Conservation (phyloP, 1,140 invertebrate genomes). For the Aporrectodea caliginosa region DNA sequence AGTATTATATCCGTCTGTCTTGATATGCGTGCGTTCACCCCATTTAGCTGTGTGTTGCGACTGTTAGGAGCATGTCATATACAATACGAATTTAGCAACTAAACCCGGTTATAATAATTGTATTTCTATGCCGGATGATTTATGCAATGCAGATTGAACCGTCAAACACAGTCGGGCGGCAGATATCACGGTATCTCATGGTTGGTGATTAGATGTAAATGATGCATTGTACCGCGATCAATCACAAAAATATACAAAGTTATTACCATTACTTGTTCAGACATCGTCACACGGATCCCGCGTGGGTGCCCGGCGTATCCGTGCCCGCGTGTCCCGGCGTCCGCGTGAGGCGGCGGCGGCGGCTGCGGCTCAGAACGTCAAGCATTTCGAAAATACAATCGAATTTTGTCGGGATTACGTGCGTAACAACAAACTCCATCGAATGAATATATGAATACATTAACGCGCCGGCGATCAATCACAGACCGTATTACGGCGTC, state of each 20-base stretch:
- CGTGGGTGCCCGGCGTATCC: too few species aligned
- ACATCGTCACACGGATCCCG: neutral
- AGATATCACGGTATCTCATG: neutral
- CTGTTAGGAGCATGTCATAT: neutral
- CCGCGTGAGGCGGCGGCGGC: too few species aligned
- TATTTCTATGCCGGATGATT: too few species aligned
- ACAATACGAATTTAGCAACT: neutral
- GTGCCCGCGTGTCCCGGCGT: too few species aligned
- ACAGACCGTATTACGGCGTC: too few species aligned
- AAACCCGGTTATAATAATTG: too few species aligned
- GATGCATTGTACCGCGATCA: neutral
- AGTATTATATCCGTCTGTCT: too few species aligned
- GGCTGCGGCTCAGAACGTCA: neutral
- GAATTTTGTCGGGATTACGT: neutral
- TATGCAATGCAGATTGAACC: too few species aligned
- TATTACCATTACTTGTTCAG: neutral
- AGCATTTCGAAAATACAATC: conserved; percentile 3
- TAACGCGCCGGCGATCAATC: neutral
- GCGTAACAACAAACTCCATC: neutral
- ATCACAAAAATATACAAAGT: neutral
- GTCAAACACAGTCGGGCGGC: too few species aligned
- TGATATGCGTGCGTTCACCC: too few species aligned
- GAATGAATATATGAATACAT: neutral
- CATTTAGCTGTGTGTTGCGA: too few species aligned
- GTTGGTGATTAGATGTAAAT: neutral